Evolutionary conservation across 2,113 vertebrate genomes (phyloP).

Genomic region (Melospiza georgiana): DNA sequence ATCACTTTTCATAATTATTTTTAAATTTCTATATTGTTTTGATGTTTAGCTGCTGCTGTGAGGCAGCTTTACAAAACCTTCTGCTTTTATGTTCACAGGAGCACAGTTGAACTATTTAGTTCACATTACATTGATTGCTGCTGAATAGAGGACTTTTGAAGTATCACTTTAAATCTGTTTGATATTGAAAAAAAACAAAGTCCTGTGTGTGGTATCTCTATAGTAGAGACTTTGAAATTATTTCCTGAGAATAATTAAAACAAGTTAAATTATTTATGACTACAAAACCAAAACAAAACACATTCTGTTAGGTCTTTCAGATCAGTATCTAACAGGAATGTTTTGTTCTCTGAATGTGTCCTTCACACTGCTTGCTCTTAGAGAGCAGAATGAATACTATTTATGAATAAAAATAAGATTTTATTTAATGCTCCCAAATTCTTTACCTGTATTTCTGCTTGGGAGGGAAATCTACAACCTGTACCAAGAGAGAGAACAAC

Average conservation of each 20-base stretch:
- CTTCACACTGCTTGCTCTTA: not conserved
- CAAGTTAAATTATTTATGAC: not conserved
- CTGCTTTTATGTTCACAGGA: not conserved
- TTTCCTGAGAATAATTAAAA: conserved; percentile 31
- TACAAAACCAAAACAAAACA: not conserved
- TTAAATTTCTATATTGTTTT: not conserved
- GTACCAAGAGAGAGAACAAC: not conserved
- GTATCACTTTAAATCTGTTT: conserved; percentile 25
- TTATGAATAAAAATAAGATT: not conserved
- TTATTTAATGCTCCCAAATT: not conserved
- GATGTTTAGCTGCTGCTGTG: not conserved
- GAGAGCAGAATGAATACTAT: not conserved
- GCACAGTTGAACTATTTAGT: not conserved
- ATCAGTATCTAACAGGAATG: not conserved
- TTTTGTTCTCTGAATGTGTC: not conserved
- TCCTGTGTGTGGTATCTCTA: not conserved
- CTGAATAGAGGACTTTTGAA: not conserved
- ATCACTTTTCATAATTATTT: not conserved
- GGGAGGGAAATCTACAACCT: not conserved
- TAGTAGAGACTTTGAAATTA: not conserved
- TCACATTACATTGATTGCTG: not conserved
- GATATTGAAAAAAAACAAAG: not conserved
- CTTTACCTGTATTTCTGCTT: not conserved
- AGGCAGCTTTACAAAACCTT: not conserved
- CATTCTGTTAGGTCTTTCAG: not conserved